Evolutionary conservation across 2,888 invertebrate species (phyloP).

Genomic region (Sericinus montela): DNA sequence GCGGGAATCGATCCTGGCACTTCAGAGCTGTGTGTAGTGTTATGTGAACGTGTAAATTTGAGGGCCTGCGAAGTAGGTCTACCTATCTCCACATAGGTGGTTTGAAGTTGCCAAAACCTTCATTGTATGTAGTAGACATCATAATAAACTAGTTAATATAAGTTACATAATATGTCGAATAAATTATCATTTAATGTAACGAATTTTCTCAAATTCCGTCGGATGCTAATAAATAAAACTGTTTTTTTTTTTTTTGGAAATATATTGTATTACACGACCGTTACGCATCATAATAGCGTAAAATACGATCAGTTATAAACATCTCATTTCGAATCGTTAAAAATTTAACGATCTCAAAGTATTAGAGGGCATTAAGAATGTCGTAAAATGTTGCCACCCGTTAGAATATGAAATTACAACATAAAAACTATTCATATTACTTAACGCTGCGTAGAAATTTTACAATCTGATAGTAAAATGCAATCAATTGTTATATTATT

Average conservation of each 20-base stretch:
- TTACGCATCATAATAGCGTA: conserved; percentile 49
- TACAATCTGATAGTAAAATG: conserved; percentile 7
- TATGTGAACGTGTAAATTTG: too few species aligned
- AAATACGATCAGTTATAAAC: conserved; percentile 57
- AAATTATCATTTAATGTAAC: too few species aligned
- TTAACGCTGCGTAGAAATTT: neutral
- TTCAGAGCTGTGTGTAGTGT: too few species aligned
- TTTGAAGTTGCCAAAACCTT: too few species aligned
- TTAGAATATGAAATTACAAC: conserved; percentile 30
- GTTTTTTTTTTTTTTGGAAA: conserved; percentile 2
- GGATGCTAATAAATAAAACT: conserved; percentile 5
- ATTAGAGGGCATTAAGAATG: conserved; percentile 50
- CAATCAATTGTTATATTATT: neutral
- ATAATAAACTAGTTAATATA: too few species aligned
- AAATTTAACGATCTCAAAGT: conserved; percentile 46
- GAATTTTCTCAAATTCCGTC: conserved; percentile 1
- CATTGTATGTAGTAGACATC: too few species aligned
- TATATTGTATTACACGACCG: conserved; percentile 7
- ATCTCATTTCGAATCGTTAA: conserved; percentile 48
- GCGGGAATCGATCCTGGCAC: too few species aligned
- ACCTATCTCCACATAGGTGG: too few species aligned
- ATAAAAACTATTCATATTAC: conserved; percentile 18
- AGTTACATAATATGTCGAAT: too few species aligned
- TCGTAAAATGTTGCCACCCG: conserved; percentile 56
- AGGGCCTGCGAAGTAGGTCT: too few species aligned